A percentile compares a stretch with the other conserved stretches of the same genome.
These are phyloP conservation scores for Papilio dardanus DNA, from an alignment of 1,140 invertebrate species.

Conservation along the genomic window DNA sequence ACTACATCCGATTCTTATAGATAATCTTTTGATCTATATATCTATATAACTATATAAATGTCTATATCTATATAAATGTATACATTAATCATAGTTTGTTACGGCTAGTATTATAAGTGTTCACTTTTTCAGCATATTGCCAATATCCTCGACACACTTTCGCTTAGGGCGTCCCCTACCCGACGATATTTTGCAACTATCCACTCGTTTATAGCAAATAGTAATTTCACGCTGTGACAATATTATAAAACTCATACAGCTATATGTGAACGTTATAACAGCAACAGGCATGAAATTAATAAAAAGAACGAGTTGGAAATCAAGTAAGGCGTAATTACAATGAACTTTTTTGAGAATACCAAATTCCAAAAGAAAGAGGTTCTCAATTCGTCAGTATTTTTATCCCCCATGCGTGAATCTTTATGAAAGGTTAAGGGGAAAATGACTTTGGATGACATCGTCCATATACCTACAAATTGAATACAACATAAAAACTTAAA, in stretches of 20 bases:
- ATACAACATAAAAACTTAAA: too few relatives aligned
- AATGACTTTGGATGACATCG: too few relatives aligned
- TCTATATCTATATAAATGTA: background rate
- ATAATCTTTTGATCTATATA: too few relatives aligned
- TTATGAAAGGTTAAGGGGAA: too few relatives aligned
- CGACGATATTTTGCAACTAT: constrained; percentile 2
- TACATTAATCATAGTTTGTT: constrained; percentile 3
- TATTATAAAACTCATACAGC: background rate
- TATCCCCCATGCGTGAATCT: too few relatives aligned
- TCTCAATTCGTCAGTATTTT: too few relatives aligned
- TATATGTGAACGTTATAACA: background rate
- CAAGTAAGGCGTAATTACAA: background rate
- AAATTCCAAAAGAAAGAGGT: too few relatives aligned
- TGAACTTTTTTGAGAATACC: too few relatives aligned
- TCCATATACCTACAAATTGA: too few relatives aligned
- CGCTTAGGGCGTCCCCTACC: constrained; percentile 5
- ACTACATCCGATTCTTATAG: too few relatives aligned
- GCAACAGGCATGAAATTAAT: background rate
- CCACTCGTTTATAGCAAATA: constrained; percentile 10
- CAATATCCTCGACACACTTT: constrained; percentile 18
- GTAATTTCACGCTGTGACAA: constrained; percentile 20
- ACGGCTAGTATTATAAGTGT: constrained; percentile 13
- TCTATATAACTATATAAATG: too few relatives aligned
- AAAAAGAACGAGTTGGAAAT: background rate
- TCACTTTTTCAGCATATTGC: constrained; percentile 1